These are phyloP conservation scores for Indicator maculatus DNA, from an alignment of 2,113 vertebrate species.

Conservation along the genomic window DNA sequence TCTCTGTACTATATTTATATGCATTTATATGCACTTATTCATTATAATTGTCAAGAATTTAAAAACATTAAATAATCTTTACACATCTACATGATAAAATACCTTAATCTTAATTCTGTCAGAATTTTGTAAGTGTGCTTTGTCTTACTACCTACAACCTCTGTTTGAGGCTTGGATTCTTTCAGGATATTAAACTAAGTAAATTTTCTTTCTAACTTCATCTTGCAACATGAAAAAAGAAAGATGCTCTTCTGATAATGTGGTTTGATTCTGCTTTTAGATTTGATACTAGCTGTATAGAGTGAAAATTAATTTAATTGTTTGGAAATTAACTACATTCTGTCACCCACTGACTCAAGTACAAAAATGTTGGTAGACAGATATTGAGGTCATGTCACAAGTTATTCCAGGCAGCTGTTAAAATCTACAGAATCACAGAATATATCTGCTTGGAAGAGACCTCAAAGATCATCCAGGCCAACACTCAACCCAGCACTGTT, in stretches of 20 bases:
- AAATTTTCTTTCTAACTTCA: neutral
- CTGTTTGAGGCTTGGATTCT: neutral
- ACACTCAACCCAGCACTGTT: too few relatives aligned
- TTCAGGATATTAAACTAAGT: neutral
- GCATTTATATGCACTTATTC: neutral
- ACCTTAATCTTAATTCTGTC: neutral
- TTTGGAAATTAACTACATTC: neutral
- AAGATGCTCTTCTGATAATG: neutral
- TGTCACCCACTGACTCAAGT: neutral
- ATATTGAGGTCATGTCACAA: neutral
- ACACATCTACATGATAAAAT: neutral
- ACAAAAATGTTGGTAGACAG: neutral
- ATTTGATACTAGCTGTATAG: neutral
- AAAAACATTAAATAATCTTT: constrained; percentile 1
- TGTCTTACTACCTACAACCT: neutral
- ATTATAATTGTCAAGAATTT: neutral
- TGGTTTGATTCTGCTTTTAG: neutral
- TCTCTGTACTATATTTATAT: neutral
- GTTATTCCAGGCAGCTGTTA: neutral
- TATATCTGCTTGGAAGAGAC: too few relatives aligned
- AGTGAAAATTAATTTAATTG: neutral
- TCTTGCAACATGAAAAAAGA: neutral
- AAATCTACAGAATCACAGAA: neutral
- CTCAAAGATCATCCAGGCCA: too few relatives aligned
- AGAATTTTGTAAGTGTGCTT: neutral